phyloP scores from a whole-genome alignment of 2,113 vertebrate species.

The Scomber colias region DNA sequence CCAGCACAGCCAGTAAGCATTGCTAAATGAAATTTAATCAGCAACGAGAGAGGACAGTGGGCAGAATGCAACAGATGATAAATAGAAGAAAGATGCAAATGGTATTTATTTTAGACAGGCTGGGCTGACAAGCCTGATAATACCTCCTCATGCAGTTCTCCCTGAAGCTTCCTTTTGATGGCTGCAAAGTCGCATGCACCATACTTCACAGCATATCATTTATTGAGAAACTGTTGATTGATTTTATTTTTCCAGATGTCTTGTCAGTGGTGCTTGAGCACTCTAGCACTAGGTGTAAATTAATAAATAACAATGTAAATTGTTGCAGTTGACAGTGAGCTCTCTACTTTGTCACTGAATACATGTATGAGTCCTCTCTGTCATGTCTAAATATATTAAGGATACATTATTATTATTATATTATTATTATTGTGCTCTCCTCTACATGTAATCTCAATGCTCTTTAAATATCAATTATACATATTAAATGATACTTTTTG shows the following conservation, averaged over 20 bases:
- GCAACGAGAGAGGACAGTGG: conserved; percentile 81
- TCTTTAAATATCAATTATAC: background rate
- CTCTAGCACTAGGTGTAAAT: conserved; percentile 33
- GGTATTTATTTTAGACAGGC: conserved; percentile 79
- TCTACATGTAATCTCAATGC: background rate
- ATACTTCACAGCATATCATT: conserved; percentile 69
- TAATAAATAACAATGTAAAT: conserved; percentile 63
- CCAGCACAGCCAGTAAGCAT: conserved; percentile 73
- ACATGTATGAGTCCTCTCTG: background rate
- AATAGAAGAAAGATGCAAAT: conserved; percentile 83
- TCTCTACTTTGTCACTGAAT: background rate
- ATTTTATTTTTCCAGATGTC: conserved; percentile 44
- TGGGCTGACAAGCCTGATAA: conserved; percentile 72
- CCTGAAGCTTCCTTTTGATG: conserved; percentile 66
- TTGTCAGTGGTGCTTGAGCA: conserved; percentile 45
- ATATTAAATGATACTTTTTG: background rate
- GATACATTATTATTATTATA: too few species aligned
- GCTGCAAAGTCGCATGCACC: conserved; percentile 43
- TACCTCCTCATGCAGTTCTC: conserved; percentile 63
- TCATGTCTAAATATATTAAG: too few species aligned
- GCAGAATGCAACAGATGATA: conserved; percentile 82
- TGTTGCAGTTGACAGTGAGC: conserved; percentile 36
- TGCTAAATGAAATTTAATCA: conserved; percentile 87
- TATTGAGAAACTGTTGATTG: conserved; percentile 57
- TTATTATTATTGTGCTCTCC: too few species aligned